phyloP scores from a whole-genome alignment of 2,113 vertebrate genomes.

The Thunnus maccoyii region DNA sequence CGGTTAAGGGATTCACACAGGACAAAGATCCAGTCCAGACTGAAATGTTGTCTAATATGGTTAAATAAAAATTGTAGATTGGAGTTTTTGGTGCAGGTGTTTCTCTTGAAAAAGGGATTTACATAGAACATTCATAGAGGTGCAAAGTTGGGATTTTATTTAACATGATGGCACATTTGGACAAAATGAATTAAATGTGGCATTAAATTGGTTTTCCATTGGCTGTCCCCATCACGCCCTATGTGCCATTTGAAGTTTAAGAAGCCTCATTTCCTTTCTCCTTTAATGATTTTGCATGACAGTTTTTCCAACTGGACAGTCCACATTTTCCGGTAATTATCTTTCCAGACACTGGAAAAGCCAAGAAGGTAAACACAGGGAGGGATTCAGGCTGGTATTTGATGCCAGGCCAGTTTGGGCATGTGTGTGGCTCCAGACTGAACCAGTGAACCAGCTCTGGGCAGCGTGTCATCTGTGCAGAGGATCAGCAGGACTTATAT shows the following conservation, averaged over 20 bases:
- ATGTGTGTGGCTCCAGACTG: constrained; percentile 37
- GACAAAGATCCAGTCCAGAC: neutral
- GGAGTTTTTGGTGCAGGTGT: neutral
- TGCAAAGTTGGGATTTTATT: neutral
- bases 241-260: neutral
- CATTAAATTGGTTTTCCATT: constrained; percentile 24
- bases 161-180: neutral
- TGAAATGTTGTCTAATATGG: neutral
- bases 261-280: neutral
- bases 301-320: constrained; percentile 27
- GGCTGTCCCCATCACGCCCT: neutral
- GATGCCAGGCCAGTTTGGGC: constrained; percentile 48
- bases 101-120: neutral
- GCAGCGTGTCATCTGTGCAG: constrained; percentile 26
- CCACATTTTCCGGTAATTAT: constrained; percentile 8
- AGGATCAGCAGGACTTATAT: constrained; percentile 53
- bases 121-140: neutral
- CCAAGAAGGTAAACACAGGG: constrained; percentile 24
- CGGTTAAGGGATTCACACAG: neutral
- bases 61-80: neutral
- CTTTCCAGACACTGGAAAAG: constrained; percentile 26
- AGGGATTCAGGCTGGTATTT: constrained; percentile 36
- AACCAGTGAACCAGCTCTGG: constrained; percentile 35
- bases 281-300: neutral
- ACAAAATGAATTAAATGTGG: neutral